Conservation (phyloP, 2,888 invertebrate species). For the Meiosimyza platycephala region DNA sequence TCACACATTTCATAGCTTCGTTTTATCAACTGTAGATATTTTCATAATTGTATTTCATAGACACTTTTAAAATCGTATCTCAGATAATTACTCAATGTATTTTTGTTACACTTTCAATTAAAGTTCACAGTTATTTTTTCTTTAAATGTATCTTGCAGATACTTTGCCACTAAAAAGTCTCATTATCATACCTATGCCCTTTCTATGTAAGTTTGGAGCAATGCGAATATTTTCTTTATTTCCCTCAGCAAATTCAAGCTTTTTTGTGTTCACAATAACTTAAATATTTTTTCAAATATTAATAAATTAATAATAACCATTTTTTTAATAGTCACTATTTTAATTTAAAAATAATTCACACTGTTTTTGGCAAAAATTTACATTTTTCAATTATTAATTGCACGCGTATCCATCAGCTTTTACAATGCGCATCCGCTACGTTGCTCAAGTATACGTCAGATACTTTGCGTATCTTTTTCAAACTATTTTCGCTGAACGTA, state of each 20-base stretch:
- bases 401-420: slow-evolving; percentile 7
- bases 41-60: no score
- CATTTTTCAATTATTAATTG: slow-evolving; percentile 10
- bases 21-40: no score
- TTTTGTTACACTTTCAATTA: not conserved
- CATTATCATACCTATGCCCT: no score
- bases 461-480: not conserved
- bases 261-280: slow-evolving; percentile 5
- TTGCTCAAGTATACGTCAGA: slow-evolving; percentile 13
- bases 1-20: no score
- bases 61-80: no score
- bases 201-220: no score
- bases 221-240: no score
- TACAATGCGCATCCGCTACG: not conserved
- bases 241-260: no score
- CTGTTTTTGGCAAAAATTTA: not conserved
- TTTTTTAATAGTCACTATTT: not conserved
- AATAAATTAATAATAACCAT: not conserved
- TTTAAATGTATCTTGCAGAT: not conserved
- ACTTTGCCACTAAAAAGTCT: not conserved
- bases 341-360: not conserved
- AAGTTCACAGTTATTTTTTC: not conserved
- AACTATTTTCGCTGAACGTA: no score
- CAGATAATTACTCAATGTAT: no score
- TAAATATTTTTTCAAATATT: not conserved